These are phyloP conservation scores for Lethrus apterus DNA, from an alignment of 1,140 invertebrate species.

Conservation along the genomic window DNA sequence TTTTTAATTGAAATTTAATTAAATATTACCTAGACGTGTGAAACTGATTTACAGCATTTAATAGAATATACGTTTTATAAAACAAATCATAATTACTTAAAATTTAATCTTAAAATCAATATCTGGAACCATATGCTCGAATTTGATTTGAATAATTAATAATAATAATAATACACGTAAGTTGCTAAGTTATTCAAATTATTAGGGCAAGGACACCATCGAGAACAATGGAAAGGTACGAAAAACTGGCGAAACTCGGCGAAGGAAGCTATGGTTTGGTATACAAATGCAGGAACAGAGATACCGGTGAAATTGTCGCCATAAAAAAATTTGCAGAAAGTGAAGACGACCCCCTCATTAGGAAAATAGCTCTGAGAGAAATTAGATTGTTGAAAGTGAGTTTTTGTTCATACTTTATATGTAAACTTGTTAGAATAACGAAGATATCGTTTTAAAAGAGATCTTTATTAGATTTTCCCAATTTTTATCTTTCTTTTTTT, in stretches of 20 bases:
- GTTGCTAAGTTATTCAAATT: constrained; percentile 27
- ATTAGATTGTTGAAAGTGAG: constrained; percentile 93
- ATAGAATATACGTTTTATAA: no score
- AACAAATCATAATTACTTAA: no score
- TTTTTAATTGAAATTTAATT: no score
- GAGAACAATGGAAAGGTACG: constrained; percentile 95
- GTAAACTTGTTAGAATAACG: no score
- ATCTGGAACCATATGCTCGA: neutral
- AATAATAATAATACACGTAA: no score
- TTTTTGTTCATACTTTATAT: no score
- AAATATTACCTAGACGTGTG: no score
- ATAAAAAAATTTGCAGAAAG: constrained; percentile 99
- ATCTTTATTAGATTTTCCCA: neutral
- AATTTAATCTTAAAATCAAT: constrained; percentile 9
- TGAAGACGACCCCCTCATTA: constrained; percentile 96
- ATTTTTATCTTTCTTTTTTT: neutral
- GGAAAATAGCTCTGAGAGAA: constrained; percentile 96
- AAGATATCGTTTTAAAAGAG: no score
- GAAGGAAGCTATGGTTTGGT: constrained; percentile 98
- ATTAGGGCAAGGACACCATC: constrained; percentile 74
- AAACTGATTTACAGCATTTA: no score
- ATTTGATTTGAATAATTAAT: neutral
- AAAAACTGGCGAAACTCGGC: constrained; percentile 91
- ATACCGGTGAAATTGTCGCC: constrained; percentile 92
- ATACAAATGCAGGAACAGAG: constrained; percentile 95